phyloP scores from a whole-genome alignment of 2,888 invertebrate species.

The Microctonus brassicae region DNA sequence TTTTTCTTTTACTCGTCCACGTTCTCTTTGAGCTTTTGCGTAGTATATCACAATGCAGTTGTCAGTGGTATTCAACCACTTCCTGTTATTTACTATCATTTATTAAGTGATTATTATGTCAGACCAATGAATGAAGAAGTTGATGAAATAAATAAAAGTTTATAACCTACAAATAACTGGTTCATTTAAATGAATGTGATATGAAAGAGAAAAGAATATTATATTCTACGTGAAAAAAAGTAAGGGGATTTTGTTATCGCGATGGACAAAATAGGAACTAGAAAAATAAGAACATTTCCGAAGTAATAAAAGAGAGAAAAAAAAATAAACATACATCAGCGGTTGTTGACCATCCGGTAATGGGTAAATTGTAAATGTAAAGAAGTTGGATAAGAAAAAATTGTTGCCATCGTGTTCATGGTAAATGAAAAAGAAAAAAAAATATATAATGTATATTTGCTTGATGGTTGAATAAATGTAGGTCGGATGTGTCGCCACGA shows the following conservation, averaged over 20 bases:
- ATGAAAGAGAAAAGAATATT: too few relatives aligned
- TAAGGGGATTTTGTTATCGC: too few relatives aligned
- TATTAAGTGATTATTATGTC: constrained; percentile 16
- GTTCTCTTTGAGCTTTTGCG: neutral
- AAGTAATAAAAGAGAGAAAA: neutral
- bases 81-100: constrained; percentile 41
- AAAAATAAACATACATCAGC: neutral
- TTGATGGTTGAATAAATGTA: neutral
- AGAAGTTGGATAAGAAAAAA: neutral
- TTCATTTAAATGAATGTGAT: too few relatives aligned
- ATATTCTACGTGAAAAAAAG: too few relatives aligned
- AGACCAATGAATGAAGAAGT: constrained; percentile 10
- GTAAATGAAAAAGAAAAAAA: neutral
- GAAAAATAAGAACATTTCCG: neutral
- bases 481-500: neutral
- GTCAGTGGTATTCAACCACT: constrained; percentile 35
- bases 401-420: neutral
- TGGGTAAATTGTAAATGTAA: neutral
- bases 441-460: constrained; percentile 15
- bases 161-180: too few relatives aligned
- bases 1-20: neutral
- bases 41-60: constrained; percentile 29
- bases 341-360: neutral
- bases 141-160: constrained; percentile 4
- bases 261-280: neutral